A percentile compares a stretch with the other conserved stretches of the same genome.
Evolutionary conservation across 1,140 invertebrate species (phyloP).

Genomic region (Arctopsyche grandis): DNA sequence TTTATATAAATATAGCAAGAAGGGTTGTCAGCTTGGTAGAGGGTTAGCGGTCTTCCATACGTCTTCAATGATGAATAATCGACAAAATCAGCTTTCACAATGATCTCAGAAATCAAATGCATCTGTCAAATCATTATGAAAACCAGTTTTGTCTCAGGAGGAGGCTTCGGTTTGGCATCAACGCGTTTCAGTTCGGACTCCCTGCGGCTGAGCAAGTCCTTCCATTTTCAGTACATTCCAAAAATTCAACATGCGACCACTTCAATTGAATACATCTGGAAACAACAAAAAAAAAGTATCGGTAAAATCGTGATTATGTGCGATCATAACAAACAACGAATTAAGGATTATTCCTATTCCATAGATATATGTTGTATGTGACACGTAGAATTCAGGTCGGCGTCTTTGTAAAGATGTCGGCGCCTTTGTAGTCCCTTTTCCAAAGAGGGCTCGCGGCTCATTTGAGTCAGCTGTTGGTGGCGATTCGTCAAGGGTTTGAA

Average conservation of each 20-base stretch:
- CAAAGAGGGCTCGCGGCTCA: neutral
- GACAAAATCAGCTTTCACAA: constrained; percentile 95
- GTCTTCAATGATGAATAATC: constrained; percentile 57
- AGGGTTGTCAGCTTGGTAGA: no score
- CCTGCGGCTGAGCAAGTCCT: neutral
- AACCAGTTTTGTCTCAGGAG: constrained; percentile 81
- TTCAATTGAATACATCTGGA: neutral
- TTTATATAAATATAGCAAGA: no score
- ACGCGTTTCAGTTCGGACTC: neutral
- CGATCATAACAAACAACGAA: no score
- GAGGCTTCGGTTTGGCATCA: neutral
- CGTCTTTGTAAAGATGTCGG: neutral
- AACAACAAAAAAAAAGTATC: neutral
- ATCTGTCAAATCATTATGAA: constrained; percentile 93
- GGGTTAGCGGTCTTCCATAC: neutral
- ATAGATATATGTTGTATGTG: neutral
- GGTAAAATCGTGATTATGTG: no score
- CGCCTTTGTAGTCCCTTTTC: neutral
- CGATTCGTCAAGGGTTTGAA: constrained; percentile 19
- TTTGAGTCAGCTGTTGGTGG: constrained; percentile 16
- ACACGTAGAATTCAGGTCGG: neutral
- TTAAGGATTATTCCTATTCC: neutral
- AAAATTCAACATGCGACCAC: neutral
- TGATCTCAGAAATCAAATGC: constrained; percentile 87
- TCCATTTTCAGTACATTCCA: neutral